Evolutionary conservation across 2,113 vertebrate genomes (phyloP).

Genomic region (Mugil cephalus): DNA sequence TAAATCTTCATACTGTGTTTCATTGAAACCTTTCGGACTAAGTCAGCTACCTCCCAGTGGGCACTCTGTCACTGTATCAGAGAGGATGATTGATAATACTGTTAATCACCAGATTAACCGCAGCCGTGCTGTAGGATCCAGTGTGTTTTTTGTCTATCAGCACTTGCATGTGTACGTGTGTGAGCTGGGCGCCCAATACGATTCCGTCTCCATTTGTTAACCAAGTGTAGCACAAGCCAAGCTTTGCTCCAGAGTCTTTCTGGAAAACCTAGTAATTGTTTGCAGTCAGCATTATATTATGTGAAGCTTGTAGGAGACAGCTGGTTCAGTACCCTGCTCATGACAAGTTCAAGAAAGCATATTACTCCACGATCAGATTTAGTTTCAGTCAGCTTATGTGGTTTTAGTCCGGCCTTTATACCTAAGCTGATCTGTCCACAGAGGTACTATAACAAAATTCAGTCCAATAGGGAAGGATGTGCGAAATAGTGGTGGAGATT

Average conservation of each 20-base stretch:
- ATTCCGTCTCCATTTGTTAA: slow-evolving; percentile 41
- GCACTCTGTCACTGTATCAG: slow-evolving; percentile 54
- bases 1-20: neutral
- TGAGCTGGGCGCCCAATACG: slow-evolving; percentile 23
- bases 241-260: slow-evolving; percentile 5
- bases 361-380: slow-evolving; percentile 23
- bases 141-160: slow-evolving; percentile 65
- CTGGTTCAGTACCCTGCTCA: slow-evolving; percentile 22
- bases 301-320: slow-evolving; percentile 21
- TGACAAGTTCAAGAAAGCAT: slow-evolving; percentile 25
- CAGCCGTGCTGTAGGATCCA: slow-evolving; percentile 44
- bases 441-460: slow-evolving; percentile 10
- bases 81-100: slow-evolving; percentile 70
- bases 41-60: slow-evolving; percentile 54
- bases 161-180: slow-evolving; percentile 25
- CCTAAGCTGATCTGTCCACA: slow-evolving; percentile 30
- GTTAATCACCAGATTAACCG: slow-evolving; percentile 60
- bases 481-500: slow-evolving; percentile 52
- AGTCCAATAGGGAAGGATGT: slow-evolving; percentile 49
- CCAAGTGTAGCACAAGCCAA: slow-evolving; percentile 20
- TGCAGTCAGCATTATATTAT: slow-evolving; percentile 38
- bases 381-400: slow-evolving; percentile 31
- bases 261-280: slow-evolving; percentile 40
- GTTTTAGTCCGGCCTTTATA: slow-evolving; percentile 33
- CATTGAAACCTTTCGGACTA: slow-evolving; percentile 49